phyloP scores from a whole-genome alignment of 2,797 vertebrate species.

The Parauchenoglanis punctatus region DNA sequence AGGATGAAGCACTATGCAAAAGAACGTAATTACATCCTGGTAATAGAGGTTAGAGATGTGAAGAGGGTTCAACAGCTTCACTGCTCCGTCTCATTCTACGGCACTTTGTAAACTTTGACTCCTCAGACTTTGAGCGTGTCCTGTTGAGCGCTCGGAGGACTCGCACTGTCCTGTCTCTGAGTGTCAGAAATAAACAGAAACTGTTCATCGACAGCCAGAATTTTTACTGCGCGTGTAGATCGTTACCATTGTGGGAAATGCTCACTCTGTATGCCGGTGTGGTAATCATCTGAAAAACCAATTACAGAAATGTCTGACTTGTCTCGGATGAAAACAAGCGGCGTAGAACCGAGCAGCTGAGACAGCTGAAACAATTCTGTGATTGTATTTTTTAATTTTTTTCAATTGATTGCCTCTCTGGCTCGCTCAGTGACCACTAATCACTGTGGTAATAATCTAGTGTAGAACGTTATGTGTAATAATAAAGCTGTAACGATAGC shows the following conservation, averaged over 20 bases:
- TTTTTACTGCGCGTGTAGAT: background rate
- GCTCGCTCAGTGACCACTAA: background rate
- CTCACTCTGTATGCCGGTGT: background rate
- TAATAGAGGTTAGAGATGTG: background rate
- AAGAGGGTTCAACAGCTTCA: background rate
- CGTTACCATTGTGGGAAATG: background rate
- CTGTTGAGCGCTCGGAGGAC: background rate
- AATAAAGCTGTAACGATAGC: background rate
- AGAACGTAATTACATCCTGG: background rate
- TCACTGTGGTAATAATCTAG: background rate
- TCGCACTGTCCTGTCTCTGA: background rate
- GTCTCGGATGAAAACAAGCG: background rate
- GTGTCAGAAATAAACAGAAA: background rate
- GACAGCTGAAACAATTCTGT: slow-evolving; percentile 21
- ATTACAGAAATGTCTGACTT: slow-evolving; percentile 25
- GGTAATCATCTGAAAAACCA: slow-evolving; percentile 22
- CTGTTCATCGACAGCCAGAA: background rate
- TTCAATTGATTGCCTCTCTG: background rate
- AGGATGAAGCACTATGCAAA: background rate
- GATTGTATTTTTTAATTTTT: background rate
- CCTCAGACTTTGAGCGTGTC: background rate
- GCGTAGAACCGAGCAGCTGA: background rate
- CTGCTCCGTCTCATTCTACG: background rate
- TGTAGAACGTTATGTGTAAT: background rate
- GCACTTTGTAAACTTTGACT: background rate